Conservation (phyloP, 2,797 vertebrate species). For the Lutjanus argentimaculatus region DNA sequence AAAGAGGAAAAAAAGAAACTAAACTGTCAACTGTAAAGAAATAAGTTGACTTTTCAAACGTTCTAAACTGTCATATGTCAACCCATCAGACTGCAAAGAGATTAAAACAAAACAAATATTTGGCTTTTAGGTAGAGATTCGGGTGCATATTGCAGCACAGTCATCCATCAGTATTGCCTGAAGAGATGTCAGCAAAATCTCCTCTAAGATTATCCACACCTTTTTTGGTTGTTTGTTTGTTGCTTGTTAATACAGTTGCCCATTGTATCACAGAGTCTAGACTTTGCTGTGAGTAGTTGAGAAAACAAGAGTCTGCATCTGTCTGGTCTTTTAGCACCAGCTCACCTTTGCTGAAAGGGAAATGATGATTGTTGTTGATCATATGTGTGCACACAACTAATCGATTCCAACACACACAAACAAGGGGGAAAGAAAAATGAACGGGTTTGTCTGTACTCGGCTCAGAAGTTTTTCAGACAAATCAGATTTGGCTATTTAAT, state of each 20-base stretch:
- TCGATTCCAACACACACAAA: constrained; percentile 21
- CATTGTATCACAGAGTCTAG: constrained; percentile 1
- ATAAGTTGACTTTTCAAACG: constrained; percentile 62
- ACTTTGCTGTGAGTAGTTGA: not conserved
- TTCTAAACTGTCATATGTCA: constrained; percentile 66
- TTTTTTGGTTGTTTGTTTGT: not conserved
- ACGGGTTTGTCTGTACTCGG: not conserved
- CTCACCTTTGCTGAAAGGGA: constrained; percentile 9
- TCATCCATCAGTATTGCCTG: constrained; percentile 44
- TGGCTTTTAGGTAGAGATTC: constrained; percentile 50
- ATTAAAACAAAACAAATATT: constrained; percentile 70
- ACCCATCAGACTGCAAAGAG: constrained; percentile 55
- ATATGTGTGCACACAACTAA: constrained; percentile 13
- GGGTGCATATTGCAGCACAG: constrained; percentile 25
- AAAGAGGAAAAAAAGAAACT: constrained; percentile 42
- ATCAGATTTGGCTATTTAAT: no score
- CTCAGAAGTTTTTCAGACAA: no score
- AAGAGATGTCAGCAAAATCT: constrained; percentile 46
- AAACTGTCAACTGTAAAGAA: constrained; percentile 68
- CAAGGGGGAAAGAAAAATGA: not conserved
- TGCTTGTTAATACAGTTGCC: constrained; percentile 15
- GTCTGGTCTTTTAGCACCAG: constrained; percentile 5
- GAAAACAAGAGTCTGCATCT: not conserved
- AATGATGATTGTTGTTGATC: constrained; percentile 10
- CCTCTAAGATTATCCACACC: constrained; percentile 21